Base-by-base conservation (phyloP, 1,140 invertebrate genomes). In the Archegozetes longisetosus region DNA sequence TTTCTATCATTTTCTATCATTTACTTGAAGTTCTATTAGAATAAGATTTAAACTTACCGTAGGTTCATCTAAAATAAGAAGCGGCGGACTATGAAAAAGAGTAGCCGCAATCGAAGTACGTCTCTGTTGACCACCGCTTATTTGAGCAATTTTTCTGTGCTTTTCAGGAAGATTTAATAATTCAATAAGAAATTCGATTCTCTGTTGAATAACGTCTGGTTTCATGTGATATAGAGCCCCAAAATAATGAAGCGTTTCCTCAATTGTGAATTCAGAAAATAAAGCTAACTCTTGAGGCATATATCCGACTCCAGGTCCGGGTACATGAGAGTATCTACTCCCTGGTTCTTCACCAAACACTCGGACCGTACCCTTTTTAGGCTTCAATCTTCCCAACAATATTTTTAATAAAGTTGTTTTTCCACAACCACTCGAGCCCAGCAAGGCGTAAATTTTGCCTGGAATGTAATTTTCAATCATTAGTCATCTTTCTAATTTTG, bases 61-160 rank as follows among this genome's bases (percentile, higher is more conserved):
- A 17, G 73, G 73, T 58, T 75, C 73, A 64, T 75, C 73, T 26
- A 75, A 65, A 27, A 75, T 71, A n/a, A 75, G 62, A 2, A 75
- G 59, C 58, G 71, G 66, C 0, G 90, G 89, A 73, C 89, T 86
- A 67, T 94, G 88, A 77, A 95, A 84, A 3, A 96, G 74, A 2
- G 90, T 89, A 22, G 89, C 84, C 0, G 89, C 88, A 68, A 96
- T 89, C 2, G 88, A 92, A 0, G 92, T 87, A 62, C 90, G 78
- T 40, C 90, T 77, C 68, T 93, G 88, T 72, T 94, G 88, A 27
- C 91, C 90, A 66, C 91, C 91, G 74, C 89, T 89, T 12, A 62
- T 29, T 22, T 53, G 25, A 3, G 20, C 29, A n/a, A 62, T 32
- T 46, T 27, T 24, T 1, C 58, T 22, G 17, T 60, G 4, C 22